These are phyloP conservation scores for Callinectes sapidus DNA, from an alignment of 2,888 invertebrate species.

Conservation along the genomic window DNA sequence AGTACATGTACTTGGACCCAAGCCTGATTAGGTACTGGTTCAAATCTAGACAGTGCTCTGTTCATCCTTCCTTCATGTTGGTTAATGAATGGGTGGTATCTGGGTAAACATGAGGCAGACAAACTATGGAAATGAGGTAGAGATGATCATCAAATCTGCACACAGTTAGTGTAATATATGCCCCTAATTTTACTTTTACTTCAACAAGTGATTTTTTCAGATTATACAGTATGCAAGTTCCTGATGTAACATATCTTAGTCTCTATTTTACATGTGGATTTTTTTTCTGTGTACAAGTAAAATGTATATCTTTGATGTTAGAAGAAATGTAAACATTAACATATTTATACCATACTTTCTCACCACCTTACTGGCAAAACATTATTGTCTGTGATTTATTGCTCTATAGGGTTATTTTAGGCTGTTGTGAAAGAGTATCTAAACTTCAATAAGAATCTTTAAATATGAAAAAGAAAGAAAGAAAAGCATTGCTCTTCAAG, in stretches of 20 bases:
- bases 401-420: background rate
- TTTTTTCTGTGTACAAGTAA: background rate
- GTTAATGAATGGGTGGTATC: no score
- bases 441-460: conserved; percentile 32
- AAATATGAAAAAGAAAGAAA: background rate
- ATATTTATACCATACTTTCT: conserved; percentile 1
- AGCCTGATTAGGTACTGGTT: no score
- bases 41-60: background rate
- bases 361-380: conserved; percentile 17
- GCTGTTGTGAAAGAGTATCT: background rate
- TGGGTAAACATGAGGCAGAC: no score
- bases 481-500: background rate
- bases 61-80: no score
- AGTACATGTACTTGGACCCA: no score
- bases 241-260: background rate
- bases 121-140: background rate
- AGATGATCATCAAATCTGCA: background rate
- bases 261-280: background rate
- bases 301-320: background rate
- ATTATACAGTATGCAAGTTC: background rate
- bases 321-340: background rate
- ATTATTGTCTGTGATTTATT: conserved; percentile 34
- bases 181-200: no score
- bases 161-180: background rate
- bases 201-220: background rate